Base-by-base conservation (phyloP, 2,113 vertebrate genomes). In the Ammodytes marinus region DNA sequence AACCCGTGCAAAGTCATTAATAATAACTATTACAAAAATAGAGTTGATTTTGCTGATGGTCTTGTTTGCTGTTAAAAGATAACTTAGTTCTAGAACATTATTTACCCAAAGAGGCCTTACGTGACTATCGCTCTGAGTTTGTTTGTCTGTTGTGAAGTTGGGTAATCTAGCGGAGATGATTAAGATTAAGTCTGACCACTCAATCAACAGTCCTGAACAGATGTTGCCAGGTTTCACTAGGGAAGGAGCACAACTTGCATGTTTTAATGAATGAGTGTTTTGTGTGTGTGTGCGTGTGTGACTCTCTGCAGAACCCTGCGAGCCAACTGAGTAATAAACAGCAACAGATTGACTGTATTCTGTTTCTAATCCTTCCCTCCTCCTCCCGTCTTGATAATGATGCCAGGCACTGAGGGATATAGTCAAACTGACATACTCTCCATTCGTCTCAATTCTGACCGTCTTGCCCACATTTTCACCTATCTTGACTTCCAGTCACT, bases 171-270 rank as follows among this genome's bases (percentile, higher is more conserved):
- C 27, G 35, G 46, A 73, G 76, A 63, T 67, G 59, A 73, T 85
- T 86, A 59, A 77, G 70, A 85, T 86, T 91, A 87, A 79, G 81
- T 78, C 65, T 59, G 68, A 75, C 67, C 50, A 80, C 73, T 75
- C 58, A 88, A 89, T 88, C 77, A 90, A 49, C 86, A 74, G 70
- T 83, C 49, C 35, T 69, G 9, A 91, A 69, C 91, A 91, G 87
- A 87, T 90, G 91, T 84, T 81, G 42, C 43, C 76, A 87, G 74
- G 84, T 84, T 85, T 86, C 75, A 82, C 77, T 12, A 8, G 49
- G 53, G 52, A 8, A 45, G 53, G 52, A 71, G 49, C 74, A 69
- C 60, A 65, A 74, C 65, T 69, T 69, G 27, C 17, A 52, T 49
- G 64, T 71, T 87, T 74, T 84, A 86, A 84, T 84, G 74, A 86